Evolutionary conservation across 2,113 vertebrate genomes (phyloP), one percentile per base, ranked within the genome.

Genomic region (Cottus gobio): DNA sequence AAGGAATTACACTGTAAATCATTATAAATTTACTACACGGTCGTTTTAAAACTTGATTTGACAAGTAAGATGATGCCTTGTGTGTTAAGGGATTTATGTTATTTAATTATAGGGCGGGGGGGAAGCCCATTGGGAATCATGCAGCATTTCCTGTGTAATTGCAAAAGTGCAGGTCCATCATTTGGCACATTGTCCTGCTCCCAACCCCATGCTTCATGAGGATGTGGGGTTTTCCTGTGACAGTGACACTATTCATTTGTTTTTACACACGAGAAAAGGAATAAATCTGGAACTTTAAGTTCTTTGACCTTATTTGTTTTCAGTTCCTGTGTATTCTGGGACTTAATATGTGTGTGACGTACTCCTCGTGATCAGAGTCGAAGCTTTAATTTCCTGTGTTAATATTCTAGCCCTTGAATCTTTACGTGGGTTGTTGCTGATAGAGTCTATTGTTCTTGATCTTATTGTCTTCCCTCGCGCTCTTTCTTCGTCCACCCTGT

Each of bases 301-400:
- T 62, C 11, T 52, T 22, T 30, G 52, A 57, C 56, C n/a, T 37
- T 50, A 36, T 42, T 7, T 61, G 2, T 48, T 57, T 39, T 77
- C 30, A 31, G 8, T 77, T 63, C 64, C 28, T 39, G 44, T 72
- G 26, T 16, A 31, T 74, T 52, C 16, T 36, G 56, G 42, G 31
- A 30, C 9, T 34, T 68, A 48, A 30, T 31, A 4, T 65, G 65
- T 57, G 37, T 74, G 60, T 67, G 34, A 52, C 42, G 24, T 56
- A 18, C 22, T 57, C 34, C 30, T 34, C 48, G 9, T 54, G 66
- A 60, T 60, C 30, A 20, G 39, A 31, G 62, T 31, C 15, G 44
- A 56, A 74, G 52, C 64, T 77, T 69, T 61, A 4, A 85, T 82
- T 85, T 85, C 71, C 71, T 72, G 79, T 58, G 11, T 44, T 44